phyloP scores from a whole-genome alignment of 2,113 vertebrate species.

The Prionailurus bengalensis region DNA sequence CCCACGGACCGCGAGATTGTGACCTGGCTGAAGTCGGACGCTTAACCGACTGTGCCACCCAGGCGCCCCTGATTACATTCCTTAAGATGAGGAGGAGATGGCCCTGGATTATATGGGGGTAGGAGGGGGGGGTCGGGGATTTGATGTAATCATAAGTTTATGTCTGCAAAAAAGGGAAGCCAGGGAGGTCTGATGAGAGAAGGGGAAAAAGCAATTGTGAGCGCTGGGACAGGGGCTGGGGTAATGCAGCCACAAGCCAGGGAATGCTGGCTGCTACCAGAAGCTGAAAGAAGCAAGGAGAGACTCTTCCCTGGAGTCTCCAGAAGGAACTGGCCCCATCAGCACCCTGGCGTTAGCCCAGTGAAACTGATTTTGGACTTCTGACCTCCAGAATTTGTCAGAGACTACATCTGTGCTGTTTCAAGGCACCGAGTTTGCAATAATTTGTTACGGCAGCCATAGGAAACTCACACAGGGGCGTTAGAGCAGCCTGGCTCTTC shows the following conservation, averaged over 20 bases:
- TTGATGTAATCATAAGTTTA: not conserved
- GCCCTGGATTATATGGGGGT: not conserved
- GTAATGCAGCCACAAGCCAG: not conserved
- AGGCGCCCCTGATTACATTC: not conserved
- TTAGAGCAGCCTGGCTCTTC: not conserved
- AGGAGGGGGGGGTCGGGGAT: rapidly evolving
- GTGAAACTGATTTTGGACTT: not conserved
- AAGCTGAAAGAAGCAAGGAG: not conserved
- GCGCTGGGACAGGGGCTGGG: not conserved
- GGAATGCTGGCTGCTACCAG: not conserved
- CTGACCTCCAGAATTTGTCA: not conserved
- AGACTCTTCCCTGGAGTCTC: not conserved
- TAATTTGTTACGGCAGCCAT: not conserved
- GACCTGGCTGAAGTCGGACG: too few species aligned
- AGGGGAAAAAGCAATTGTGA: not conserved
- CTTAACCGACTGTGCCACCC: too few species aligned
- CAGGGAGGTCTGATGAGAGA: not conserved
- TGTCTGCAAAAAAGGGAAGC: not conserved
- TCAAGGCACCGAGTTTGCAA: not conserved
- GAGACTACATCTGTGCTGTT: not conserved
- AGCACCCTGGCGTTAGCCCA: not conserved
- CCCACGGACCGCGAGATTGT: too few species aligned
- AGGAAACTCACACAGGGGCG: not conserved
- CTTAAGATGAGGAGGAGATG: not conserved
- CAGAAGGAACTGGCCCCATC: not conserved